A percentile compares a stretch with the other conserved stretches of the same genome.
Conservation (phyloP, 1,140 invertebrate species). For the Formica selysi region DNA sequence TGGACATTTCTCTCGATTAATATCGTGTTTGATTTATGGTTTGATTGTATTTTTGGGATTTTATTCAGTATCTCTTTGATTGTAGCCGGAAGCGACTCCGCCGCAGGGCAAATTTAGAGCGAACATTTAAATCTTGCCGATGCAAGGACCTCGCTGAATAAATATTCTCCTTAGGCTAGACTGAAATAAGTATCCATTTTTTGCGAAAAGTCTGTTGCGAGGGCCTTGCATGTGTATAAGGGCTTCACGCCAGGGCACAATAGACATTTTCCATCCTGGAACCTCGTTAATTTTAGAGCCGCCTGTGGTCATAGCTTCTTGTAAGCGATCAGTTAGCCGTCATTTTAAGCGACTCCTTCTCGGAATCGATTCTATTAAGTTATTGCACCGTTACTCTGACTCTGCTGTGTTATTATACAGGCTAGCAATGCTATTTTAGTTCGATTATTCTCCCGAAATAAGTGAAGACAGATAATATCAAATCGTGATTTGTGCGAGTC, state of each 20-base stretch:
- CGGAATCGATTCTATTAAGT: constrained; percentile 53
- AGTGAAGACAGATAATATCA: background rate
- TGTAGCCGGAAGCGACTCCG: background rate
- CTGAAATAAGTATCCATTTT: constrained; percentile 13
- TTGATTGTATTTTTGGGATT: too few relatives aligned
- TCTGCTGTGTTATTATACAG: background rate
- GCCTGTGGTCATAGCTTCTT: constrained; percentile 43
- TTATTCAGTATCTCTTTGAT: too few relatives aligned
- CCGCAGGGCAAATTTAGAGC: background rate
- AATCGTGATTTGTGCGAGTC: background rate
- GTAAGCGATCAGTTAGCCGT: constrained; percentile 45
- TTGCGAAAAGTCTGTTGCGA: background rate
- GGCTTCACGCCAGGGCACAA: constrained; percentile 41
- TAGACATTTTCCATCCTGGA: constrained; percentile 22
- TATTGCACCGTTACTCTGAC: constrained; percentile 15
- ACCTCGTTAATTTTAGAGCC: constrained; percentile 53
- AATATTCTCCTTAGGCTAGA: constrained; percentile 44
- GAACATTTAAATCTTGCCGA: background rate
- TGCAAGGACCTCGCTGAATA: background rate
- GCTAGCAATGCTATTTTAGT: background rate
- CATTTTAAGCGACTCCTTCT: constrained; percentile 42
- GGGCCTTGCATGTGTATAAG: background rate
- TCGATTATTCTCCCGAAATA: background rate
- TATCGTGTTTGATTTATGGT: too few relatives aligned
- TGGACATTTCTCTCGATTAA: too few relatives aligned